Evolutionary conservation across 2,113 vertebrate species (phyloP), one percentile per base, ranked within the genome.

Genomic region (Nymphicus hollandicus): DNA sequence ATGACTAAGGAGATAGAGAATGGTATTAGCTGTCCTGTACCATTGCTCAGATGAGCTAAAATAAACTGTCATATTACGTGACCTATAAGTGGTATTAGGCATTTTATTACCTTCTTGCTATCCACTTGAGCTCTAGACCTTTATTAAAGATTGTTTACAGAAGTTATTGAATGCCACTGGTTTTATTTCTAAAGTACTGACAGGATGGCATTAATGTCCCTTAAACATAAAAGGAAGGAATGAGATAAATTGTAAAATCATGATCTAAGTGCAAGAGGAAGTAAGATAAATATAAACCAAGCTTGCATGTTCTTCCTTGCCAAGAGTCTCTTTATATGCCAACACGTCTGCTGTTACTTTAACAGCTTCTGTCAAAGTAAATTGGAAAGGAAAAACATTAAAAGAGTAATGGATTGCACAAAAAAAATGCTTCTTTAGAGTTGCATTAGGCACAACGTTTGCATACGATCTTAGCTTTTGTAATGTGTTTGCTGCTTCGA

Each of bases 61-160:
- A 94, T 96, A 97, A 96, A 92, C 80, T 91, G 56, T 92, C 5
- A 1, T 96, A 86, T 95, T 95, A 72, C 7, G 55, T 96, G 95
- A 97, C 93, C 95, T 96, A 66, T 95, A 97, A 96, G 85, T 85
- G 78, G 43, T 82, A 91, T 93, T 97, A 96, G 47, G 17, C 46
- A 68, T 97, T 97, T 97, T 97, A 96, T 97, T 97, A 85, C 88
- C 74, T 93, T 83, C 65, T 97, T 93, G 56, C 86, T 94, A 80
- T 95, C 91, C 82, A 61, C 61, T 86, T 94, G 88, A 95, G 82
- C 49, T 41, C 92, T 80, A 95, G 92, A 88, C 43, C 91, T 96
- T 96, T 97, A 88, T 91, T 97, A 94, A 97, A 97, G 89, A 94
- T 93, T 92, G 88, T 66, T 86, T 92, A 44, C 66, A 91, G 69